Conservation (phyloP, 2,888 invertebrate species). For the Petrolisthes manimaculis region DNA sequence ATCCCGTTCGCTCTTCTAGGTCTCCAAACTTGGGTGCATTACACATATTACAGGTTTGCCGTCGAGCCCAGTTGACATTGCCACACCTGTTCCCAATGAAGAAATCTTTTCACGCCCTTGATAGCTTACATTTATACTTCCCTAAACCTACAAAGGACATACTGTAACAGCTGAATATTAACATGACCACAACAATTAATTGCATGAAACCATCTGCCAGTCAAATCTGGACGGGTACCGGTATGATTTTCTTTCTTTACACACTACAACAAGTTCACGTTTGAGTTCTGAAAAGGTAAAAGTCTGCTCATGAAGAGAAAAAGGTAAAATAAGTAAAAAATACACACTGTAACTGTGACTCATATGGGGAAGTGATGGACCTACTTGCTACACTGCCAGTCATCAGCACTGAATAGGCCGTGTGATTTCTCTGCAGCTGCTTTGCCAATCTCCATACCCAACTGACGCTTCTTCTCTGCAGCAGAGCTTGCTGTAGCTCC, state of each 20-base stretch:
- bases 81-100: constrained; percentile 78
- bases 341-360: too few species aligned
- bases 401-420: constrained; percentile 96
- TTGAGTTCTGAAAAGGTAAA: too few species aligned
- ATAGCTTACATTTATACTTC: too few species aligned
- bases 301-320: too few species aligned
- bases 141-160: too few species aligned
- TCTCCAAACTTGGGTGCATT: constrained; percentile 98
- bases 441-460: constrained; percentile 97
- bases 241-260: too few species aligned
- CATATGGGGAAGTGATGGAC: constrained; percentile 27
- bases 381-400: constrained; percentile 97
- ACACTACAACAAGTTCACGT: too few species aligned
- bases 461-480: constrained; percentile 77
- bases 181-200: too few species aligned
- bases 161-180: too few species aligned
- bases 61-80: constrained; percentile 99
- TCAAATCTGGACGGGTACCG: too few species aligned
- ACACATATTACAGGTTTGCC: constrained; percentile 97
- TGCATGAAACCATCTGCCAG: too few species aligned
- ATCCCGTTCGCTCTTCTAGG: constrained; percentile 80
- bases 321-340: too few species aligned
- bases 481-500: constrained; percentile 21
- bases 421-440: constrained; percentile 97
- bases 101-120: neutral